Base-by-base conservation (phyloP, 2,888 invertebrate species). In the Argyresthia goedartella region DNA sequence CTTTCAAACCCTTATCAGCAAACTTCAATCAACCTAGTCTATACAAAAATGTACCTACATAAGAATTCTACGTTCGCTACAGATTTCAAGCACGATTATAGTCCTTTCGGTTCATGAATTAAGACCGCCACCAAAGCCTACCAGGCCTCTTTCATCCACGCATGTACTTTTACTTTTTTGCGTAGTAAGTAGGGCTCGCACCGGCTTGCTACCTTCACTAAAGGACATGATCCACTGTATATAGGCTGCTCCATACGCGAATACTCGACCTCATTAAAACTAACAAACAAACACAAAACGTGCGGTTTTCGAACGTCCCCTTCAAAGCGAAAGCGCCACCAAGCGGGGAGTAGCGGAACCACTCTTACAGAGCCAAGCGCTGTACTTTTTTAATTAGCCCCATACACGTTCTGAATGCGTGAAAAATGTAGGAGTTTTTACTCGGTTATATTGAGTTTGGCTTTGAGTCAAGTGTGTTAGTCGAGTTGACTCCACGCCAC, bases 371-470 rank as follows among this genome's bases (percentile, higher is more conserved):
- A 85, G 68, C 73, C 81, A 82, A 65, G 75, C 76, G 76, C 78
- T 84, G 84, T 82, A 74, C 81, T 75, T 77, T 85, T 85, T 86
- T 86, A 86, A 86, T 86, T 86, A 84, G 85, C 85, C 64, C 65
- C 79, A 81, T 85, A 80, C 25, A 25, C 62, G 69, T 72, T 25
- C 66, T 81, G 81, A 82, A 84, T 84, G 80, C 76, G 76, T 80
- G 71, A 75, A 80, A 75, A 76, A 76, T 72, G 78, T 80, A 76
- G 78, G 78, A 72, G 69, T 78, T 78, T 76, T 70, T 72, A 73
- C 67, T 68, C 77, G 80, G 81, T 81, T 84, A 81, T 82, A 81
- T 81, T 78, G 76, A 25, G 25, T 25, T 71, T 72, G 66, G 79
- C 82, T 85, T 82, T 84, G 81, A 81, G 76, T 73, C 67, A 73